phyloP scores from a whole-genome alignment of 2,888 invertebrate genomes.

The Acrobasis repandana region DNA sequence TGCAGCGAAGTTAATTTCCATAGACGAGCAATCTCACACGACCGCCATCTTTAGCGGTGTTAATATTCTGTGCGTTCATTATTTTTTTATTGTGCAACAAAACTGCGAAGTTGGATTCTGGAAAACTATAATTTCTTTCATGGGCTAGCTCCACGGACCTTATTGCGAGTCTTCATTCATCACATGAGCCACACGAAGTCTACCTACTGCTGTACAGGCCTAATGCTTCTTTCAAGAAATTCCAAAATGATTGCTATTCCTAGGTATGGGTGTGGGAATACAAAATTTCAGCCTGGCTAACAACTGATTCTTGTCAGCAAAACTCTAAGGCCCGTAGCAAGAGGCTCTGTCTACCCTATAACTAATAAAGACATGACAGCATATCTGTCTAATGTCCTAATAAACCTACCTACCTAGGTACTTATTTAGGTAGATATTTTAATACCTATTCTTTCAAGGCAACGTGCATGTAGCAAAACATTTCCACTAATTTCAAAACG shows the following conservation, averaged over 20 bases:
- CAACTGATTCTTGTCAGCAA: too few relatives aligned
- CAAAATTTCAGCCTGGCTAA: too few relatives aligned
- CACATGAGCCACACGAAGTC: too few relatives aligned
- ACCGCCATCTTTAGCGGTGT: slow-evolving; percentile 48
- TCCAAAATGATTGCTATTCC: too few relatives aligned
- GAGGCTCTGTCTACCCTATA: too few relatives aligned
- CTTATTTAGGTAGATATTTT: not conserved
- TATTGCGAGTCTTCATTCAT: too few relatives aligned
- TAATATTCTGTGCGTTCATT: slow-evolving; percentile 44
- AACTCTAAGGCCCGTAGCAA: too few relatives aligned
- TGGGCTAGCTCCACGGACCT: not conserved
- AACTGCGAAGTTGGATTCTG: slow-evolving; percentile 18
- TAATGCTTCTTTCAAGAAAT: too few relatives aligned
- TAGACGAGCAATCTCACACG: slow-evolving; percentile 55
- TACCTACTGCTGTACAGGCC: too few relatives aligned
- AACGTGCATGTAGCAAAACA: not conserved
- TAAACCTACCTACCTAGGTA: not conserved
- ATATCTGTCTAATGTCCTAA: too few relatives aligned
- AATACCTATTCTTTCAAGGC: not conserved
- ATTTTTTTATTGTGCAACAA: slow-evolving; percentile 36
- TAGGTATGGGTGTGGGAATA: too few relatives aligned
- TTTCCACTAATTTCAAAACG: slow-evolving; percentile 23
- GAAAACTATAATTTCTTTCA: slow-evolving; percentile 7
- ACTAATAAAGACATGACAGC: too few relatives aligned
- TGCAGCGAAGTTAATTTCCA: slow-evolving; percentile 37